Evolutionary conservation across 1,140 invertebrate species (phyloP), one percentile per base, ranked within the genome.

Genomic region (Brachionus sp.): DNA sequence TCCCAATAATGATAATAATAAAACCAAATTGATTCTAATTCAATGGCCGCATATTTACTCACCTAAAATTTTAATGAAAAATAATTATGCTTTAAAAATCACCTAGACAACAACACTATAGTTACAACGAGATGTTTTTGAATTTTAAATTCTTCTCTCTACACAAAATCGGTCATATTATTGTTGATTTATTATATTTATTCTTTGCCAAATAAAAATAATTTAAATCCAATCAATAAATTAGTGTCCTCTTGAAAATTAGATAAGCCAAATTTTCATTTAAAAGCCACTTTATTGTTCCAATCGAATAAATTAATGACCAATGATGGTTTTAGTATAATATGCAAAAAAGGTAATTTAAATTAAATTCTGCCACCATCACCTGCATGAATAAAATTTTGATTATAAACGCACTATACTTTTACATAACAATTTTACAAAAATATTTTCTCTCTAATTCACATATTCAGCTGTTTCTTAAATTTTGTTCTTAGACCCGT

Each of bases 261-360:
- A 23, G n/a, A 35, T 33, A 37, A 68, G 25, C 25, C 10, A 37
- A 35, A 68, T 35, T 68, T 7, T 33, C 64, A n/a, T 29, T 2
- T 2, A 2, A 29, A 4, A 35, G 12, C 13, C 23, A 5, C 12
- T 57, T 57, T 57, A 3, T 73, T 73, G n/a, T 19, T 25, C 25
- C 12, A 33, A 35, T 29, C 13, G 25, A 37, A 66, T 37, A 33
- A 66, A 70, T 70, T 37, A 13, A 70, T 75, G 37, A 75, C 70
- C 70, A 75, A 75, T 46, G 25, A 80, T 80, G 77, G 19, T 57
- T 80, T 80, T 80, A 19, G 62, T 35, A 44, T 80, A 80, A 80
- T 80, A 80, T 80, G 77, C 77, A 80, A 80, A 80, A 80, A 62
- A 80, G 77, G 77, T 80, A 80, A 80, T 53, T 57, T 57, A 37